A percentile compares a stretch with the other conserved stretches of the same genome.
Conservation (phyloP, 1,140 invertebrate species). For the Rhynchophorus ferrugineus region DNA sequence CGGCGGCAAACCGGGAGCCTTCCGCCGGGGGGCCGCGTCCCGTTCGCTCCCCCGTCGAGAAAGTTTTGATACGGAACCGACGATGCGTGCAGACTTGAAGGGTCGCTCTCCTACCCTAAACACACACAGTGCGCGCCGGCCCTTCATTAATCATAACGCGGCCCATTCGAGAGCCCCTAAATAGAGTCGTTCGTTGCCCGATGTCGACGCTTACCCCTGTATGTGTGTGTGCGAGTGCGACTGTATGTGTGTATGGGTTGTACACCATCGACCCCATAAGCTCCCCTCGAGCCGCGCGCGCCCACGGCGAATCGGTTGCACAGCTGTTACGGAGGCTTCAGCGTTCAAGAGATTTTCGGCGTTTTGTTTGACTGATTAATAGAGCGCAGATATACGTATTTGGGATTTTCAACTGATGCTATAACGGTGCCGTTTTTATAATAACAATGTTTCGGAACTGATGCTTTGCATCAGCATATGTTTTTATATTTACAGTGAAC, state of each 20-base stretch:
- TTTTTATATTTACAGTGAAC: too few relatives aligned
- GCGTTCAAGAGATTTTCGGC: constrained; percentile 9
- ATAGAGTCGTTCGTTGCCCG: constrained; percentile 25
- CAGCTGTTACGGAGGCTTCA: constrained; percentile 24
- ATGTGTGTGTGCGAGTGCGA: too few relatives aligned
- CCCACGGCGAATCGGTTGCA: constrained; percentile 21
- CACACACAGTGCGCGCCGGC: constrained; percentile 32
- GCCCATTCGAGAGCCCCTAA: constrained; percentile 28
- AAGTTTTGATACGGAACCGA: constrained; percentile 39
- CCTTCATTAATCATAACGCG: constrained; percentile 38
- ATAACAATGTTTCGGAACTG: too few relatives aligned
- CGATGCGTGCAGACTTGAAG: constrained; percentile 35
- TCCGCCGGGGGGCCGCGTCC: constrained; percentile 9
- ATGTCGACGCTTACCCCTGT: constrained; percentile 19
- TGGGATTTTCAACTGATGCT: not conserved
- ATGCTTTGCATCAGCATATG: too few relatives aligned
- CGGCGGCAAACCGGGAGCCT: constrained; percentile 15
- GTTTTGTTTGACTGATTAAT: constrained; percentile 1
- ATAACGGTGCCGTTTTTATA: too few relatives aligned
- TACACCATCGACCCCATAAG: too few relatives aligned
- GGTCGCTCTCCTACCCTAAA: constrained; percentile 34
- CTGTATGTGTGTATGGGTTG: too few relatives aligned
- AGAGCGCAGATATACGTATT: constrained; percentile 1
- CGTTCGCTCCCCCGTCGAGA: constrained; percentile 25
- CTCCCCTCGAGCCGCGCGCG: too few relatives aligned